A percentile compares a stretch with the other conserved stretches of the same genome.
Evolutionary conservation across 2,797 vertebrate genomes (phyloP).

Genomic region (Lacerta bilineata): DNA sequence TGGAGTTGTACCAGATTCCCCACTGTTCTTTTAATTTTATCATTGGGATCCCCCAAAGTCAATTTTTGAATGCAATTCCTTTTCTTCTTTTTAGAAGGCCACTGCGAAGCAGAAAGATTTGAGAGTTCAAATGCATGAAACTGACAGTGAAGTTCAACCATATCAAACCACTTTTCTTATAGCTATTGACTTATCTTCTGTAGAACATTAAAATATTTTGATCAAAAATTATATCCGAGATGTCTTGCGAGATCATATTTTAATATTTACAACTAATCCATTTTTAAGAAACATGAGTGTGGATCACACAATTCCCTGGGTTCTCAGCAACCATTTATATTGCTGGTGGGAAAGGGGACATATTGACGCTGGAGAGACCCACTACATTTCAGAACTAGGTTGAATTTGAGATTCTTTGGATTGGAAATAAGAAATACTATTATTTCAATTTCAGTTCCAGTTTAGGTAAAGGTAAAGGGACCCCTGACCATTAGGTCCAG

Average conservation of each 20-base stretch:
- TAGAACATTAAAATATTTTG: constrained; percentile 16
- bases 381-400: neutral
- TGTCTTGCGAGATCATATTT: constrained; percentile 7
- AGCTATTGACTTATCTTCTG: constrained; percentile 21
- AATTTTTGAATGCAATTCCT: neutral
- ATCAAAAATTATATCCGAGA: constrained; percentile 15
- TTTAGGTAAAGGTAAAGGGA: no score
- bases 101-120: constrained; percentile 29
- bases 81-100: constrained; percentile 27
- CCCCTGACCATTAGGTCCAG: no score
- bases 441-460: neutral
- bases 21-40: constrained; percentile 55
- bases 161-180: constrained; percentile 25
- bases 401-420: neutral
- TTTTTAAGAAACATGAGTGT: neutral
- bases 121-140: constrained; percentile 32
- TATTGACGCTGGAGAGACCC: neutral
- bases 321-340: neutral
- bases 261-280: constrained; percentile 1
- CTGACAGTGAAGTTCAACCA: constrained; percentile 25
- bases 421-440: neutral
- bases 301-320: neutral
- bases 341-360: neutral
- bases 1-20: constrained; percentile 40
- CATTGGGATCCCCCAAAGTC: constrained; percentile 20